Conservation (phyloP, 2,113 vertebrate species). For the Astatotilapia flaviijosephi region DNA sequence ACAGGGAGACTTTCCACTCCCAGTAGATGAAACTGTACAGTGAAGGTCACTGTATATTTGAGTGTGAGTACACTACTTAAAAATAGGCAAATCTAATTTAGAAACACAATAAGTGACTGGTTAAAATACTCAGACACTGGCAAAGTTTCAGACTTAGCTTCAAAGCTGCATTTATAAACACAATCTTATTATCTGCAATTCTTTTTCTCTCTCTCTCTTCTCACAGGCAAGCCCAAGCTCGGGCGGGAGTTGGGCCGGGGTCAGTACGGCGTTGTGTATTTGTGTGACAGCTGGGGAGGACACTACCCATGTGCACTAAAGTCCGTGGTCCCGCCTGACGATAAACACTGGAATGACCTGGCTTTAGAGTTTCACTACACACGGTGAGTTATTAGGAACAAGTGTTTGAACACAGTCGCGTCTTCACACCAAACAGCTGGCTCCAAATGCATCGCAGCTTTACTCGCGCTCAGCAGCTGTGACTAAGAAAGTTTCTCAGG, state of each 20-base stretch:
- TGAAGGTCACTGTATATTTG: background rate
- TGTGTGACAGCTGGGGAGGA: constrained; percentile 94
- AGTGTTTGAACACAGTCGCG: background rate
- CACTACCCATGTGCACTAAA: constrained; percentile 93
- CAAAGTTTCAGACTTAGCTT: background rate
- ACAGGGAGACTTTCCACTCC: background rate
- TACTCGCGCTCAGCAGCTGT: background rate
- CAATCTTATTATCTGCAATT: background rate
- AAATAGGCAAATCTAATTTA: background rate
- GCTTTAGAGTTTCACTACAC: constrained; percentile 98
- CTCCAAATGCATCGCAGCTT: background rate
- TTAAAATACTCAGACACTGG: background rate
- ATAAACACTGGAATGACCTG: constrained; percentile 99
- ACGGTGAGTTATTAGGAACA: constrained; percentile 66
- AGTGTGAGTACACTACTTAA: background rate
- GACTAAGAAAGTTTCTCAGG: background rate
- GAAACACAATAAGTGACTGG: background rate
- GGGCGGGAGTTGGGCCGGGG: constrained; percentile 92
- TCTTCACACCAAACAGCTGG: background rate
- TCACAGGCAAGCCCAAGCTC: constrained; percentile 87
- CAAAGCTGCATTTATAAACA: background rate
- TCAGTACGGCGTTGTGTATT: constrained; percentile 95
- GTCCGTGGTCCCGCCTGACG: constrained; percentile 96
- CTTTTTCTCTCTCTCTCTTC: background rate
- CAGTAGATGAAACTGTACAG: background rate